A percentile compares a stretch with the other conserved stretches of the same genome.
Evolutionary conservation across 2,797 vertebrate species (phyloP).

Genomic region (Parauchenoglanis ngamensis): DNA sequence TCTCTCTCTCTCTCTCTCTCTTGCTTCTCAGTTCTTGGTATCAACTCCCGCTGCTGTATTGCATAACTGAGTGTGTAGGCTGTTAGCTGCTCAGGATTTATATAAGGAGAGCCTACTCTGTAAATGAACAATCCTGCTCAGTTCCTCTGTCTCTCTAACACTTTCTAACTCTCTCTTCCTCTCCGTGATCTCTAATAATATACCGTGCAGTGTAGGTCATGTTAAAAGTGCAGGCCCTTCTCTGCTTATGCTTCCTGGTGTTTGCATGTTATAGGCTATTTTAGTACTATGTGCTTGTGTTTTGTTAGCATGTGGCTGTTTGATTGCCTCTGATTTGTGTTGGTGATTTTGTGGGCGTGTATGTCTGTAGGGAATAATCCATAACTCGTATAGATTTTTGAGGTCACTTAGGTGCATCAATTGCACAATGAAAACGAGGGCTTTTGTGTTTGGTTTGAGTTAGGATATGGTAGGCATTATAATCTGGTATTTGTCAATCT

Average conservation of each 20-base stretch:
- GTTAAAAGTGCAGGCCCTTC: slow-evolving; percentile 13
- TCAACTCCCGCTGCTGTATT: slow-evolving; percentile 48
- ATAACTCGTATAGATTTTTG: background rate
- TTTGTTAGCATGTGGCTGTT: slow-evolving; percentile 4
- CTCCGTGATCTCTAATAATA: slow-evolving; percentile 22
- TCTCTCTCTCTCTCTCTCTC: slow-evolving; percentile 30
- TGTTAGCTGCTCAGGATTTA: slow-evolving; percentile 51
- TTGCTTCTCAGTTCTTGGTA: slow-evolving; percentile 27
- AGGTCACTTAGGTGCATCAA: background rate
- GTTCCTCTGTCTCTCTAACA: slow-evolving; percentile 34
- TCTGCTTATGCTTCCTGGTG: background rate
- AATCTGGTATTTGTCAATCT: background rate
- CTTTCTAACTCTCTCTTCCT: slow-evolving; percentile 6
- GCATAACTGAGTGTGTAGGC: slow-evolving; percentile 57
- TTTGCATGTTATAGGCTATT: background rate
- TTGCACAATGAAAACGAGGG: background rate
- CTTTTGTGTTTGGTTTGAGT: background rate
- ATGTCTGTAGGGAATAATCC: background rate
- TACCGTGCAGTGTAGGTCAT: slow-evolving; percentile 32
- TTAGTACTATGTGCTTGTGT: slow-evolving; percentile 3
- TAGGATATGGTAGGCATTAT: background rate
- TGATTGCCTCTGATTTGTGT: background rate
- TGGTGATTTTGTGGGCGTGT: background rate
- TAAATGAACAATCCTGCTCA: slow-evolving; percentile 41
- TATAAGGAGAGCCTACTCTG: slow-evolving; percentile 51